phyloP scores from a whole-genome alignment of 2,797 vertebrate species.

The Picus viridis region DNA sequence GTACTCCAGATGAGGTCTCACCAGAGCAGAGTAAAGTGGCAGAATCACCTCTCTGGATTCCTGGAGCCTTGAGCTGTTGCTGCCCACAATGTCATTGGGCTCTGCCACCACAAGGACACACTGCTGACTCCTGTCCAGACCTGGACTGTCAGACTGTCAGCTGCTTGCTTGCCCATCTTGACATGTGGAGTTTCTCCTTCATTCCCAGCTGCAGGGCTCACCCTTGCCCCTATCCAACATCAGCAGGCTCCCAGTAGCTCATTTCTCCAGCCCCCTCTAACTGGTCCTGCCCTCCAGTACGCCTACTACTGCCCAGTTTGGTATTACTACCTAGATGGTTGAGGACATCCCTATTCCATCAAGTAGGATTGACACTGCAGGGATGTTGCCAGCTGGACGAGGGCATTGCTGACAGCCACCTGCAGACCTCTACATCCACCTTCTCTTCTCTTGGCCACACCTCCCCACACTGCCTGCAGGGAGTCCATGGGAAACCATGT shows the following conservation, averaged over 20 bases:
- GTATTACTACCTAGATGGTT: background rate
- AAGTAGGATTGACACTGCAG: background rate
- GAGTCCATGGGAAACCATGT: background rate
- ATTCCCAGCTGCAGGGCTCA: background rate
- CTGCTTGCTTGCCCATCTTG: background rate
- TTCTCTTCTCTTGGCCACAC: background rate
- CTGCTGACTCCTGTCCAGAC: background rate
- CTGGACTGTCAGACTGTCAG: background rate
- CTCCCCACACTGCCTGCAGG: background rate
- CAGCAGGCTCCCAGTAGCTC: background rate
- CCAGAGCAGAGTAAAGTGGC: no score
- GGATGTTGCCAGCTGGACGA: background rate
- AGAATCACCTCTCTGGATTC: no score
- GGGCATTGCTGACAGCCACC: accelerated
- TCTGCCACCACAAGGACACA: background rate
- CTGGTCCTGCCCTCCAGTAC: background rate
- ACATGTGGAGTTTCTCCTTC: background rate
- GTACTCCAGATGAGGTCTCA: no score
- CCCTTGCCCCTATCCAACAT: background rate
- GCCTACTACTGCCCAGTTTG: background rate
- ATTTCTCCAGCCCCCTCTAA: background rate
- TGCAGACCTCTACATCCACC: background rate
- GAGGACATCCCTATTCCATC: background rate
- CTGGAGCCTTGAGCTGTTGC: background rate
- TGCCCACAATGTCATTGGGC: no score